These are phyloP conservation scores for Microchirus variegatus DNA, from an alignment of 2,797 vertebrate genomes.

Conservation along the genomic window DNA sequence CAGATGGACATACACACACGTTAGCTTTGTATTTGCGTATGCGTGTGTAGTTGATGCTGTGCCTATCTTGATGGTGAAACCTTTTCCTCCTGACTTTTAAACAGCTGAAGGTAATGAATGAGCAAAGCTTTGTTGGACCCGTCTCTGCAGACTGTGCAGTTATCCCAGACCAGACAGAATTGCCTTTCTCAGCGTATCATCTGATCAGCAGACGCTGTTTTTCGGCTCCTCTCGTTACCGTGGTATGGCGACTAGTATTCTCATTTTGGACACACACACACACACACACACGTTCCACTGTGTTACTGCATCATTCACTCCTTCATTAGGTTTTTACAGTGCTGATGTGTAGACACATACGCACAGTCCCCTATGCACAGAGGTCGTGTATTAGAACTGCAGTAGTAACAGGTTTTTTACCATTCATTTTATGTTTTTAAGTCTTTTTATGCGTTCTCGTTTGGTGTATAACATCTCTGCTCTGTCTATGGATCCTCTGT, in stretches of 20 bases:
- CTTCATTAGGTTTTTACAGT: not conserved
- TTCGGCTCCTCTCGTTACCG: conserved; percentile 36
- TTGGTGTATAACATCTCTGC: not conserved
- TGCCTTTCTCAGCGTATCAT: conserved; percentile 55
- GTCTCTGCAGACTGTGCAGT: conserved; percentile 60
- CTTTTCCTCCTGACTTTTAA: conserved; percentile 31
- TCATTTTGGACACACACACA: too few species aligned
- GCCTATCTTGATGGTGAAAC: conserved; percentile 25
- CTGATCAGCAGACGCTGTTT: conserved; percentile 64
- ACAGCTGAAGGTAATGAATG: conserved; percentile 61
- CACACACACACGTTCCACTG: not conserved
- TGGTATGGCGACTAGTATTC: conserved; percentile 29
- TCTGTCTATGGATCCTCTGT: conserved; percentile 18
- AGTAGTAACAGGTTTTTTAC: conserved; percentile 21
- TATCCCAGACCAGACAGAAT: conserved; percentile 55
- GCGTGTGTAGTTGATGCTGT: conserved; percentile 14
- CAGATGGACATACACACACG: conserved; percentile 37
- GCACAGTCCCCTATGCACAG: not conserved
- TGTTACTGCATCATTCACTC: not conserved
- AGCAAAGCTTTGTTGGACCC: conserved; percentile 29
- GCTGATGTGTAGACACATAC: not conserved
- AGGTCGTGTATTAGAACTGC: conserved; percentile 17
- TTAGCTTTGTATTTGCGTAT: conserved; percentile 27
- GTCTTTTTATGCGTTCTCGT: not conserved
- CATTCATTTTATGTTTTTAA: not conserved